Base-by-base conservation (phyloP, 2,113 vertebrate genomes). In the Felis chaus region DNA sequence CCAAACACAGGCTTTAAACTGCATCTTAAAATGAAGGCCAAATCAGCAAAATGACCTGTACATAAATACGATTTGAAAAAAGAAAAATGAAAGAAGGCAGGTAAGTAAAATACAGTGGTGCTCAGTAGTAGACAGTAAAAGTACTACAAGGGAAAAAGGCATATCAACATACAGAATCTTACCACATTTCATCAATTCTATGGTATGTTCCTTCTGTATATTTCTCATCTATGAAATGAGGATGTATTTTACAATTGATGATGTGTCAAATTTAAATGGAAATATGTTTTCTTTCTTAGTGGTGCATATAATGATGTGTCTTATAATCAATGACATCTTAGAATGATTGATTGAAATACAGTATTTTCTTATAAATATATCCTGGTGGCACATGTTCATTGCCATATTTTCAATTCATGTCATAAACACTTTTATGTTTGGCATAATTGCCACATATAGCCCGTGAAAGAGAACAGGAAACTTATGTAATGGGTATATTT, bases 391-490 rank as follows among this genome's bases (percentile, higher is more conserved):
- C 80, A 50, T 88, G 65, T 53, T 88, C 25, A 88, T 39, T 81
- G 4, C 4, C 41, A 91, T 5, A 90, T 66, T 95, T 94, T 97
- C 41, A 89, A 57, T 91, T 92, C 36, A n/a, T 50, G 29, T 79
- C 68, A 91, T 21, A 94, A 80, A 29, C 41, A 92, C 81, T 93
- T 91, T 97, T 97, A 93, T 81, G 31, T 91, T 88, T 89, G 78
- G 36, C 41, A 97, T 78, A 92, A 71, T 90, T 95, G 61, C n/a
- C 33, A 48, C 16, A 36, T 86, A 33, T 31, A 96, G 18, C 65
- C 39, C 71, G n/a, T 90, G 78, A 95, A 94, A 78, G 33, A 92
- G 14, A 92, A 95, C 45, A 13, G 94, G 2, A 96, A 79, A 18
- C 4, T n/a, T 94, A 65, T 4, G 18, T 23, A 61, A 57, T n/a